Evolutionary conservation across 1,140 invertebrate species (phyloP), one percentile per base, ranked within the genome.

Genomic region (Arctopsyche grandis): DNA sequence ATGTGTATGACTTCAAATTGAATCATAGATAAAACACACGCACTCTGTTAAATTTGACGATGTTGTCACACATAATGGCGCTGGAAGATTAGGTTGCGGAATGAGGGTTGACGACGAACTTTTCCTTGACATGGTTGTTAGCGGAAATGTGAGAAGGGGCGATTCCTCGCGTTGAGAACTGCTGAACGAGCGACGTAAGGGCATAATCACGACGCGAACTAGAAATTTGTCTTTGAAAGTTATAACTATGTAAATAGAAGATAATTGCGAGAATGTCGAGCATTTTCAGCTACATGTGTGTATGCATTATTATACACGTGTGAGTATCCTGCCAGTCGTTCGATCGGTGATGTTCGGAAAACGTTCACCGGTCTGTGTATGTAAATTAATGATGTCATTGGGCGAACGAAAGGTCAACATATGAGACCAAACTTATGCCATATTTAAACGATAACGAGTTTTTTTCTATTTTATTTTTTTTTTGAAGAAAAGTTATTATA

Each of bases 161-260:
- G 29, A 38, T 38, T 52, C 12, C 48, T 38, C 29, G 7, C 1
- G 48, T 16, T 52, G 48, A 52, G 16, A 52, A 52, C 10, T 52
- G 48, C 48, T 14, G 16, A 52, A 16, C 63, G 22, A 66, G 9
- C 63, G 9, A 24, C 63, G 24, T 66, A 66, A 66, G 63, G 63
- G 63, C 63, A 66, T 66, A 66, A 66, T 66, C 63, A 66, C 21
- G 26, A 66, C 5, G 21, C 24, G 21, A 24, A 66, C 24, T 21
- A 66, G 63, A 66, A 66, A 66, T 66, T 66, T 66, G 22, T 66
- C 63, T 66, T 66, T 66, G 63, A 66, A 66, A 66, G 63, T 66
- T 66, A 66, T 66, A 66, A 66, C 63, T 66, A 66, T 66, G 63
- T 66, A 66, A 66, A 66, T 14, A 26, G 22, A 9, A 26, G 63